Conservation (phyloP, 2,797 vertebrate genomes). For the Chaetodon trifasciatus region DNA sequence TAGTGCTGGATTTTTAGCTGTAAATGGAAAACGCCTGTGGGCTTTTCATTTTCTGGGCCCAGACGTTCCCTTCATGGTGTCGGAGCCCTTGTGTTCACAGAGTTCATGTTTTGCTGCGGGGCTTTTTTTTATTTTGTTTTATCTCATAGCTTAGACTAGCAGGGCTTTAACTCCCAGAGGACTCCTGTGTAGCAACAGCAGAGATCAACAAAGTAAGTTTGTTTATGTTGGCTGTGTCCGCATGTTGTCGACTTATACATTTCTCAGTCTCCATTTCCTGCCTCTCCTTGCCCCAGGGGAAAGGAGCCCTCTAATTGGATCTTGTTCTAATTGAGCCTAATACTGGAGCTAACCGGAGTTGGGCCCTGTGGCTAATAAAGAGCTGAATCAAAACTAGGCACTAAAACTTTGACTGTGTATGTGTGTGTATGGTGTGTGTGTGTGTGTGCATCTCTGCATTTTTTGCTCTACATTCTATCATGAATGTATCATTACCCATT, state of each 20-base stretch:
- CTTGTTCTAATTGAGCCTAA: slow-evolving; percentile 99
- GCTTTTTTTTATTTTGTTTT: slow-evolving; percentile 93
- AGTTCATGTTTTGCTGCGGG: slow-evolving; percentile 99
- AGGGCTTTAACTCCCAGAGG: slow-evolving; percentile 98
- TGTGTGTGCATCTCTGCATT: slow-evolving; percentile 41
- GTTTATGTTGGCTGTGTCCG: slow-evolving; percentile 99
- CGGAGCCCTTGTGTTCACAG: slow-evolving; percentile 99
- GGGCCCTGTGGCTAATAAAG: slow-evolving; percentile 95
- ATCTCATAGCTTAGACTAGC: slow-evolving; percentile 99
- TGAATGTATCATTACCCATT: slow-evolving; percentile 65
- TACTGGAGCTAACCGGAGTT: slow-evolving; percentile 98
- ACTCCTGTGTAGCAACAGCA: slow-evolving; percentile 98
- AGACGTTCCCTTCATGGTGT: slow-evolving; percentile 99
- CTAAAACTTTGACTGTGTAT: slow-evolving; percentile 90
- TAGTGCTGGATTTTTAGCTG: slow-evolving; percentile 98
- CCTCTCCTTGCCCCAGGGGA: slow-evolving; percentile 97
- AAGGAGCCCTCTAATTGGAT: slow-evolving; percentile 98
- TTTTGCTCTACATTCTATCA: slow-evolving; percentile 63
- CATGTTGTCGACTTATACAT: slow-evolving; percentile 99
- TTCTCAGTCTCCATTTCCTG: slow-evolving; percentile 99
- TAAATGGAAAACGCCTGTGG: slow-evolving; percentile 99
- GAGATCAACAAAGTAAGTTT: slow-evolving; percentile 99
- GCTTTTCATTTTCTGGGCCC: slow-evolving; percentile 99
- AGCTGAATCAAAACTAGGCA: slow-evolving; percentile 98
- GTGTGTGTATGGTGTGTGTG: slow-evolving; percentile 67